Conservation (phyloP, 2,113 vertebrate species). For the Megaleporinus macrocephalus region DNA sequence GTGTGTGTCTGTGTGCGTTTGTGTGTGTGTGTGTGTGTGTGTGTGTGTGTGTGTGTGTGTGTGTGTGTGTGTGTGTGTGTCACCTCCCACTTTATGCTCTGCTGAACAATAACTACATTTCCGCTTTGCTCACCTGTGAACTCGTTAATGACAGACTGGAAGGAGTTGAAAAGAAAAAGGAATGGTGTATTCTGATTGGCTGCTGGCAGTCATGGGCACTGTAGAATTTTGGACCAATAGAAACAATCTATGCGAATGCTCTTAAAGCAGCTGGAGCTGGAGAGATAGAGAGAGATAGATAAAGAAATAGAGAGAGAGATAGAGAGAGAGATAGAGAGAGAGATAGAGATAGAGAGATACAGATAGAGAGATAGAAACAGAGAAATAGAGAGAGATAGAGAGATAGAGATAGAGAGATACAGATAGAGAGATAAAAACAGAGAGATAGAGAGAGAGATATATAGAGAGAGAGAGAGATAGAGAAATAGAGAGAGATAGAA, state of each 20-base stretch:
- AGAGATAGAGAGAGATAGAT: neutral
- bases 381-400: too few relatives aligned
- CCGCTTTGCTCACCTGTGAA: neutral
- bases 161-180: too few relatives aligned
- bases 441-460: neutral
- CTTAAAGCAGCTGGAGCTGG: too few relatives aligned
- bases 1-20: slow-evolving; percentile 12
- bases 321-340: too few relatives aligned
- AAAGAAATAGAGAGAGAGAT: neutral
- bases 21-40: slow-evolving; percentile 21
- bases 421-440: neutral
- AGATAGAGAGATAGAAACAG: too few relatives aligned
- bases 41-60: slow-evolving; percentile 1
- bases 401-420: too few relatives aligned
- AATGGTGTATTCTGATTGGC: too few relatives aligned
- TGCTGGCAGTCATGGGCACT: too few relatives aligned
- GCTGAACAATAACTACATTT: neutral
- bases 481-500: too few relatives aligned
- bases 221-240: too few relatives aligned
- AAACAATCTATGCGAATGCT: too few relatives aligned
- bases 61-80: neutral
- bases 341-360: too few relatives aligned
- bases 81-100: neutral
- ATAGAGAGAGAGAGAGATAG: neutral
- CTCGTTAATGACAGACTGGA: neutral